These are phyloP conservation scores for Gymnogyps californianus DNA, from an alignment of 2,113 vertebrate species.

Conservation along the genomic window DNA sequence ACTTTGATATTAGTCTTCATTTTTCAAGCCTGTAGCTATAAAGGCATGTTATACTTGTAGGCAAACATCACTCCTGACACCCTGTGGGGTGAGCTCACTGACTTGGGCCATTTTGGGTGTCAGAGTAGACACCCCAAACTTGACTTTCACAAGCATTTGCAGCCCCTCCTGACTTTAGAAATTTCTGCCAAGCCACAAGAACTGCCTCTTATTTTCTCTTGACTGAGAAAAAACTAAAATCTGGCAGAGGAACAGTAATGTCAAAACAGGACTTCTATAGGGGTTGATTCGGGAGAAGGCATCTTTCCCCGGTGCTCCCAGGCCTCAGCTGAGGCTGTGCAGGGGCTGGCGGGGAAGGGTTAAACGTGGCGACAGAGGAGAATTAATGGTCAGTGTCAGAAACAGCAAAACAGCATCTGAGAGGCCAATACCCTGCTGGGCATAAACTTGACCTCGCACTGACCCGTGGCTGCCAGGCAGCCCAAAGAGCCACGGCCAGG, in stretches of 20 bases:
- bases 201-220: not conserved
- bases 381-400: slow-evolving; percentile 47
- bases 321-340: not conserved
- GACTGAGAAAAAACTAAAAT: not conserved
- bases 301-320: accelerated
- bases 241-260: not conserved
- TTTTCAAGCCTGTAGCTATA: not conserved
- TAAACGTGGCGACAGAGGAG: not conserved
- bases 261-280: not conserved
- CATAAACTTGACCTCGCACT: slow-evolving; percentile 13
- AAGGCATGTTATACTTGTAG: not conserved
- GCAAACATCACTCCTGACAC: not conserved
- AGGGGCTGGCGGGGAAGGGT: not conserved
- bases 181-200: not conserved
- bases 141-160: not conserved
- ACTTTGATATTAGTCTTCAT: not conserved
- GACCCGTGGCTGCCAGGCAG: slow-evolving; percentile 37
- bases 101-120: not conserved
- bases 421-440: slow-evolving; percentile 24
- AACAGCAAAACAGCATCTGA: slow-evolving; percentile 3
- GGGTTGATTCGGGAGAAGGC: accelerated
- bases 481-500: not conserved
- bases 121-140: not conserved
- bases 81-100: not conserved
- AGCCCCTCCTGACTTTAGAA: not conserved